phyloP scores from a whole-genome alignment of 2,797 vertebrate species.

The Margarornis squamiger region DNA sequence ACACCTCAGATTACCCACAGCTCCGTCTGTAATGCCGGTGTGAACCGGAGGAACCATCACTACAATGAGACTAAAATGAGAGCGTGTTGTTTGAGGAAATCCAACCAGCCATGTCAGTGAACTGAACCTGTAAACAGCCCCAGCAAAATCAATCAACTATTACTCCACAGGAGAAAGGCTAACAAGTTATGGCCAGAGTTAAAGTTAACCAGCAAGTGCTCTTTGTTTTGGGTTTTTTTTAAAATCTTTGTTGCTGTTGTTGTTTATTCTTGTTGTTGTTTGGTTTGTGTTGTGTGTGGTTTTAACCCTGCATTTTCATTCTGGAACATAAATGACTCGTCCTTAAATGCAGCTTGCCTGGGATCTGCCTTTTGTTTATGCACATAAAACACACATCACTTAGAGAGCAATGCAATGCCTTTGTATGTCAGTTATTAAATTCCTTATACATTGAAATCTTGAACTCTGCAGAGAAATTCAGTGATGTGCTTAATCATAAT shows the following conservation, averaged over 20 bases:
- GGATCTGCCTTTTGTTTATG: neutral
- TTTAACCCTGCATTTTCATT: neutral
- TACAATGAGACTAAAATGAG: conserved; percentile 4
- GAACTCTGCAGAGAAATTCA: neutral
- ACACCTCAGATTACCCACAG: neutral
- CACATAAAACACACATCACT: neutral
- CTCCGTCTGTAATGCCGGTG: neutral
- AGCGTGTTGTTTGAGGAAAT: neutral
- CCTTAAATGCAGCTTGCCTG: neutral
- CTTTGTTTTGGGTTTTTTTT: neutral
- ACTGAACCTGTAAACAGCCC: neutral
- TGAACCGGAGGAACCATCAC: neutral
- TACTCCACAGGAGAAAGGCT: neutral
- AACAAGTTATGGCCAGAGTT: neutral
- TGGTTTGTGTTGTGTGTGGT: too few species aligned
- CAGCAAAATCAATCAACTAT: conserved; percentile 33
- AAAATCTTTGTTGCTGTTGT: too few species aligned
- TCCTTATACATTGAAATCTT: neutral
- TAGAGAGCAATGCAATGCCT: neutral
- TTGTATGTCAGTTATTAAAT: neutral
- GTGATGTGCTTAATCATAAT: neutral
- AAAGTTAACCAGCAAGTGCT: neutral
- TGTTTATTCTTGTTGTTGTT: neutral
- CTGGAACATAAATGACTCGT: neutral
- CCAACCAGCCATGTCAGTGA: neutral